A percentile compares a stretch with the other conserved stretches of the same genome.
phyloP scores from a whole-genome alignment of 2,113 vertebrate species.

The Aleadryas rufinucha region DNA sequence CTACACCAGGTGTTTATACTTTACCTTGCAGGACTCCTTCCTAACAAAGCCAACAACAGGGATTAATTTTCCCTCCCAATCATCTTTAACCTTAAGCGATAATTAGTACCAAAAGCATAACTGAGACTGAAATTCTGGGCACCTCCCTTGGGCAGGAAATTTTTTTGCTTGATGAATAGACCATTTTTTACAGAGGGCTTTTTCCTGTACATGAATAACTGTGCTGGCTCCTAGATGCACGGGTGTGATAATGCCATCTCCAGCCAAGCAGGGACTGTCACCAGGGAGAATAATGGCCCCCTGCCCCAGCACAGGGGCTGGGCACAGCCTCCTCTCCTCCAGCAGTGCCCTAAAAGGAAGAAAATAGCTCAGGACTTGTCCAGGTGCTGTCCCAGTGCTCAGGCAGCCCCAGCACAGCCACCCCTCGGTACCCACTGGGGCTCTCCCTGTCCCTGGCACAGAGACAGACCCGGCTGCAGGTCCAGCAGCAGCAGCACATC shows the following conservation, averaged over 20 bases:
- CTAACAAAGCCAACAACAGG: not conserved
- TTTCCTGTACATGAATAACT: not conserved
- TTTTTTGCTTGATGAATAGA: not conserved
- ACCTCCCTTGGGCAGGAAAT: not conserved
- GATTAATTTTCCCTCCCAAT: not conserved
- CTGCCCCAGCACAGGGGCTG: not conserved
- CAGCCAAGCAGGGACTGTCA: not conserved
- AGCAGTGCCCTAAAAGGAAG: not conserved
- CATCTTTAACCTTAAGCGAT: not conserved
- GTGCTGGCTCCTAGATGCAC: not conserved
- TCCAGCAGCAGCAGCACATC: not conserved
- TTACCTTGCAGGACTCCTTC: not conserved
- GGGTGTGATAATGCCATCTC: not conserved
- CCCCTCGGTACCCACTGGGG: rapidly evolving
- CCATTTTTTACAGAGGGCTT: not conserved
- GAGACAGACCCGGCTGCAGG: not conserved
- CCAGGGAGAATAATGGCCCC: not conserved
- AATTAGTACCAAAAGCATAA: not conserved
- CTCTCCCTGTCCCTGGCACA: not conserved
- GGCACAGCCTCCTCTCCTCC: not conserved
- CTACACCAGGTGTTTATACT: not conserved
- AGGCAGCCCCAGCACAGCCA: not conserved
- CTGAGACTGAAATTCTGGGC: not conserved
- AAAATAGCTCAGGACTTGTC: not conserved
- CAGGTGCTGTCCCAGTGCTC: rapidly evolving